phyloP scores from a whole-genome alignment of 2,888 invertebrate genomes.

The Pocota personata region DNA sequence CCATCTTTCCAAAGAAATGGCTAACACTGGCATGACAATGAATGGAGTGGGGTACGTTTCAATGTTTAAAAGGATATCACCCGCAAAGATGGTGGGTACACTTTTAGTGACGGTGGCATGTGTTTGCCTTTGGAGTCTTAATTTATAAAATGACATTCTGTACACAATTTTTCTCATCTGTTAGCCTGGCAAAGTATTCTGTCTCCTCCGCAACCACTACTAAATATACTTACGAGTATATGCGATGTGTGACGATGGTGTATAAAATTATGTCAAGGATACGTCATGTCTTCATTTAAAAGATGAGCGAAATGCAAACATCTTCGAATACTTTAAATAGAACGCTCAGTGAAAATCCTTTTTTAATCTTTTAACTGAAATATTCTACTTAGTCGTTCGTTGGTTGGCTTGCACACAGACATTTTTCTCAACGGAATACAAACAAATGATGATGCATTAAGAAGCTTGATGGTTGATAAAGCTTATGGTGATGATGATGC shows the following conservation, averaged over 20 bases:
- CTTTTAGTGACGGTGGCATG: slow-evolving; percentile 3
- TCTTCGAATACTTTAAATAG: slow-evolving; percentile 22
- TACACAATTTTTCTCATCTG: neutral
- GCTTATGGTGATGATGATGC: neutral
- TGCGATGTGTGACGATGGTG: slow-evolving; percentile 7
- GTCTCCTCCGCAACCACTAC: neutral
- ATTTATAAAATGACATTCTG: slow-evolving; percentile 45
- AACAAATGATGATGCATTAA: slow-evolving; percentile 39
- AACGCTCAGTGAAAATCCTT: neutral
- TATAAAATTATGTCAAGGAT: slow-evolving; percentile 63
- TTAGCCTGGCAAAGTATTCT: neutral
- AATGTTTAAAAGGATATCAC: slow-evolving; percentile 4
- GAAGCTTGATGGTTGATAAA: slow-evolving; percentile 8
- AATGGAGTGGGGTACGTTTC: neutral
- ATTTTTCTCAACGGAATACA: slow-evolving; percentile 28
- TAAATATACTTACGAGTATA: neutral
- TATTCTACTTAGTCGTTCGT: neutral
- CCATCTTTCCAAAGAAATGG: neutral
- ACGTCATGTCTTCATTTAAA: slow-evolving; percentile 35
- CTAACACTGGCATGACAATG: slow-evolving; percentile 12
- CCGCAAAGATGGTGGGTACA: neutral
- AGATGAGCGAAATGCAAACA: slow-evolving; percentile 32
- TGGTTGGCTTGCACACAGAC: neutral
- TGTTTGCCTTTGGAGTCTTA: slow-evolving; percentile 47
- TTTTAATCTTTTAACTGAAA: slow-evolving; percentile 9